Evolutionary conservation across 2,797 vertebrate genomes (phyloP).

Genomic region (Heteromormyrus szaboi): DNA sequence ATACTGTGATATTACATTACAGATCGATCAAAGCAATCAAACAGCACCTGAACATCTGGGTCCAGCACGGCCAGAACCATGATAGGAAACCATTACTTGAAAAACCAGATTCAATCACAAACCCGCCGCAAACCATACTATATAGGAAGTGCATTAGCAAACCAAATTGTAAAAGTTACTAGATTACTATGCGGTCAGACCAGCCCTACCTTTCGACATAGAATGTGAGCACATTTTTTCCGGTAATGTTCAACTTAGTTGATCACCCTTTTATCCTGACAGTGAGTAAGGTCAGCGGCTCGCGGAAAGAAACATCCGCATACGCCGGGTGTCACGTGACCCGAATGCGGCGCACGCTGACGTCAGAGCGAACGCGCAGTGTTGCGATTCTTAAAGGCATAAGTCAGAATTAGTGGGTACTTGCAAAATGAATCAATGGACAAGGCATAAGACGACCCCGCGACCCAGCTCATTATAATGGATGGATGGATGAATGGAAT

Average conservation of each 20-base stretch:
- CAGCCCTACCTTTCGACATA: constrained; percentile 23
- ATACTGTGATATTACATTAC: not conserved
- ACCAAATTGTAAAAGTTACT: not conserved
- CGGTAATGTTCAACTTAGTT: not conserved
- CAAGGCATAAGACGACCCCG: not conserved
- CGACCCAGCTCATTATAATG: not conserved
- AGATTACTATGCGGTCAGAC: not conserved
- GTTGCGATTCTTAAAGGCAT: not conserved
- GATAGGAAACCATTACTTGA: not conserved
- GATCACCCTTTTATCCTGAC: constrained; percentile 13
- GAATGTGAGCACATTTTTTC: constrained; percentile 15
- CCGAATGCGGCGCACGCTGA: not conserved
- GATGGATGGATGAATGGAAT: not conserved
- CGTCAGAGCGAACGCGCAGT: not conserved
- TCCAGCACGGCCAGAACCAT: not conserved
- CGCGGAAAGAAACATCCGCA: constrained; percentile 6
- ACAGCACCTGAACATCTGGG: not conserved
- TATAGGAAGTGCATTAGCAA: not conserved
- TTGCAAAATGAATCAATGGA: not conserved
- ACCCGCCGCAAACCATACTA: not conserved
- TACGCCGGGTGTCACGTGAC: constrained; percentile 9
- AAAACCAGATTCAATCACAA: not conserved
- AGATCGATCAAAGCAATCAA: not conserved
- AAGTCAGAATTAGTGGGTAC: not conserved
- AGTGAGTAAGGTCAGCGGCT: constrained; percentile 18